Percentiles rank a stretch among this genome's conserved stretches.
Conservation (phyloP, 2,888 invertebrate species). For the Hydropsyche betteni region DNA sequence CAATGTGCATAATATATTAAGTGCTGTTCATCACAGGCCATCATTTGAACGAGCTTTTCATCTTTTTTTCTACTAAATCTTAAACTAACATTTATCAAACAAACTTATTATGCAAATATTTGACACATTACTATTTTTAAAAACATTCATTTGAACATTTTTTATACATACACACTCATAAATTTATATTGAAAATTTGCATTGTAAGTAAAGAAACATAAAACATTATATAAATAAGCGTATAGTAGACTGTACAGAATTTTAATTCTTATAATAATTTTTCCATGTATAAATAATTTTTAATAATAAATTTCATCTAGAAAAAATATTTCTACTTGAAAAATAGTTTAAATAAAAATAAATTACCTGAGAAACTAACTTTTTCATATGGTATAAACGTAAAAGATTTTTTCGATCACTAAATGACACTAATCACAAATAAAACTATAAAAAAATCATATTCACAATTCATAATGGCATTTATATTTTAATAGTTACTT, state of each 20-base stretch:
- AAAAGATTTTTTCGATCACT: slow-evolving; percentile 37
- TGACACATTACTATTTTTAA: slow-evolving; percentile 13
- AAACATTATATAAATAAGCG: slow-evolving; percentile 24
- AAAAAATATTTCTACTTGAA: too few species aligned
- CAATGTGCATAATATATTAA: slow-evolving; percentile 1
- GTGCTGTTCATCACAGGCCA: slow-evolving; percentile 29
- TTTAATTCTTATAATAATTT: slow-evolving; percentile 35
- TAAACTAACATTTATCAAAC: neutral
- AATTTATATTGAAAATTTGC: neutral
- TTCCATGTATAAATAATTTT: neutral
- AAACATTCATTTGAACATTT: neutral
- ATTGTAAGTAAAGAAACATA: slow-evolving; percentile 41
- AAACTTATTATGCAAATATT: neutral
- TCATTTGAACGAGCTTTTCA: slow-evolving; percentile 28
- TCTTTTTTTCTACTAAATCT: slow-evolving; percentile 10
- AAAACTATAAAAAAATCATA: neutral
- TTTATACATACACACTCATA: too few species aligned
- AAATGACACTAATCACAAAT: neutral
- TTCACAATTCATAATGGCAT: slow-evolving; percentile 4
- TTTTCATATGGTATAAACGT: slow-evolving; percentile 45
- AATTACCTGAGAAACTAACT: too few species aligned
- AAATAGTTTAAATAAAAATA: too few species aligned
- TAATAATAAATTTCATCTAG: too few species aligned
- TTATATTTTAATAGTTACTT: neutral
- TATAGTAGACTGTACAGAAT: slow-evolving; percentile 11